phyloP scores from a whole-genome alignment of 2,797 vertebrate species.

The Rhabdophis nuchalis region DNA sequence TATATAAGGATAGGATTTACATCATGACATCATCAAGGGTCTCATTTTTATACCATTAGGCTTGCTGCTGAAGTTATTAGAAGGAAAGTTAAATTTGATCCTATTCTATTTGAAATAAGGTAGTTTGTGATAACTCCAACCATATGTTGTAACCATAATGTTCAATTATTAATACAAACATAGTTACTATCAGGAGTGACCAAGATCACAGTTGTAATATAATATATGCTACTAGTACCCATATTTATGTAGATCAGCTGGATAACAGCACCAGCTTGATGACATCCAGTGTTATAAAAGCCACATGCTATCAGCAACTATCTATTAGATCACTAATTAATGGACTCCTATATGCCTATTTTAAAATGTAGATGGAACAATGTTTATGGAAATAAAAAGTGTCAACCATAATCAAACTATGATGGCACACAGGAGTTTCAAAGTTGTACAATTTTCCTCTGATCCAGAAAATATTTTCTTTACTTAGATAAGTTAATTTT shows the following conservation, averaged over 20 bases:
- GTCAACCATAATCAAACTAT: background rate
- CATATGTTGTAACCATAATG: background rate
- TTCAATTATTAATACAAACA: background rate
- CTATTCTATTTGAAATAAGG: background rate
- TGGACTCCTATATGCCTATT: background rate
- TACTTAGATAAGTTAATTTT: background rate
- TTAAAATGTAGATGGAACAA: background rate
- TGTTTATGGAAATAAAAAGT: background rate
- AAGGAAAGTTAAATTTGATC: background rate
- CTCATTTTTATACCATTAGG: background rate
- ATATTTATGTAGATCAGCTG: background rate
- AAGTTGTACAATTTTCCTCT: conserved; percentile 9
- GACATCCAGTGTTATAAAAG: background rate
- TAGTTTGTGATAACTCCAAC: background rate
- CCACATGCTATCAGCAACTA: background rate
- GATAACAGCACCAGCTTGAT: background rate
- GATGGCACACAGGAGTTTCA: background rate
- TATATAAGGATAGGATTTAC: background rate
- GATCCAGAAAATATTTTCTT: conserved; percentile 27
- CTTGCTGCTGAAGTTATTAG: background rate
- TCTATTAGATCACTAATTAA: background rate
- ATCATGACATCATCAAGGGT: background rate
- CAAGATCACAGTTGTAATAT: background rate
- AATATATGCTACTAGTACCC: background rate
- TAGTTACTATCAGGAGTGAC: background rate